Percentiles rank a stretch among this genome's conserved stretches.
phyloP scores from a whole-genome alignment of 2,797 vertebrate species.

The Vireo griseus region DNA sequence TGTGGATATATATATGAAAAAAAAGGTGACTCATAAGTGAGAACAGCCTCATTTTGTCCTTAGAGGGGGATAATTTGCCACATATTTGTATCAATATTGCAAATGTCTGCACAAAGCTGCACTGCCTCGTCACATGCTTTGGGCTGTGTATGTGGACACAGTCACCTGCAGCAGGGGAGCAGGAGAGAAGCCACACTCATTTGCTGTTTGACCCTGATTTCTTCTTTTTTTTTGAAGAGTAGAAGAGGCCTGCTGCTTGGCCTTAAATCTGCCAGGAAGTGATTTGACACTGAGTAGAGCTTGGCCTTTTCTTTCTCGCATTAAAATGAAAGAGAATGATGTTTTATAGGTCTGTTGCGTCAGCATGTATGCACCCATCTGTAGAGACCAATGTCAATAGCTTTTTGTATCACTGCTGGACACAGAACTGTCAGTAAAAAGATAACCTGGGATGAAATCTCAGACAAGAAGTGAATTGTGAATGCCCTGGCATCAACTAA shows the following conservation, averaged over 20 bases:
- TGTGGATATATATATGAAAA: slow-evolving; percentile 18
- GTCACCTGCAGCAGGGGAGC: neutral
- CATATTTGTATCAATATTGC: slow-evolving; percentile 23
- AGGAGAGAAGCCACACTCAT: neutral
- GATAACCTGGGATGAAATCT: neutral
- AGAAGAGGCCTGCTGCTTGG: neutral
- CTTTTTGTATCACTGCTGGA: neutral
- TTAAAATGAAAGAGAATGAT: neutral
- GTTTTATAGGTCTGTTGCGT: neutral
- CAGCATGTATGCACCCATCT: neutral
- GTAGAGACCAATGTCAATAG: neutral
- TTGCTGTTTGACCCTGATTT: neutral
- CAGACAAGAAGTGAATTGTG: neutral
- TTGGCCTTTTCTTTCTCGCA: neutral
- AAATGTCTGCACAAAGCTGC: neutral
- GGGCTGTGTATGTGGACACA: rapidly evolving
- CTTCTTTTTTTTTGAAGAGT: neutral
- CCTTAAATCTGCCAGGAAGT: neutral
- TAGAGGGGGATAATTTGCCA: slow-evolving; percentile 34
- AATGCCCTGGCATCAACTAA: neutral
- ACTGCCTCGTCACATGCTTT: neutral
- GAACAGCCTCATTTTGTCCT: slow-evolving; percentile 61
- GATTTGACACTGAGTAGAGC: neutral
- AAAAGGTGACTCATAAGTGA: slow-evolving; percentile 53
- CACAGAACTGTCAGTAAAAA: neutral